phyloP scores from a whole-genome alignment of 2,888 invertebrate genomes.

The Alviniconcha strummeri region DNA sequence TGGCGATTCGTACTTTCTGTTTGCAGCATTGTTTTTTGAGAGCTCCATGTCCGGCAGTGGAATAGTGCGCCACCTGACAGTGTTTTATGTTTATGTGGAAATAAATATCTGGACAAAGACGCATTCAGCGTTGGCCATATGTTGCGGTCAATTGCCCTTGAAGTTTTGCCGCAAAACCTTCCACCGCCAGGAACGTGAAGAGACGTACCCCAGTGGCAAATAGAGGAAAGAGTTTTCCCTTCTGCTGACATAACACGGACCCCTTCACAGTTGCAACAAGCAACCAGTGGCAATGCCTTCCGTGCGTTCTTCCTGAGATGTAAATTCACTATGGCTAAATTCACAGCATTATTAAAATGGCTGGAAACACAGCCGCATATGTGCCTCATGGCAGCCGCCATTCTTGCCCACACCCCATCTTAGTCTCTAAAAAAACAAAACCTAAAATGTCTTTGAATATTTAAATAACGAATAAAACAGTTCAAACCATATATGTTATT shows the following conservation, averaged over 20 bases:
- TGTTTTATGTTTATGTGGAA: too few species aligned
- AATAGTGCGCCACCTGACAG: too few species aligned
- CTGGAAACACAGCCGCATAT: slow-evolving; percentile 2
- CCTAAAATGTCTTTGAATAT: too few species aligned
- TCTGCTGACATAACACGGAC: background rate
- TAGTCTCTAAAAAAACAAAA: background rate
- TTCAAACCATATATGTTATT: background rate
- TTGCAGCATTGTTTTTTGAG: too few species aligned
- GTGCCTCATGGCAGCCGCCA: slow-evolving; percentile 34
- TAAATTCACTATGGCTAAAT: background rate
- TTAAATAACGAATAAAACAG: too few species aligned
- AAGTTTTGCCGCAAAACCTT: too few species aligned
- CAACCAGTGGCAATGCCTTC: background rate
- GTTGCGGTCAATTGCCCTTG: too few species aligned
- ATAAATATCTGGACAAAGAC: too few species aligned
- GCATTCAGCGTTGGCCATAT: too few species aligned
- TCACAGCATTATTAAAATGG: background rate
- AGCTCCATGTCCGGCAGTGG: too few species aligned
- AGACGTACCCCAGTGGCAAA: background rate
- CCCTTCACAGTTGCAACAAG: background rate
- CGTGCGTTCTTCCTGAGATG: background rate
- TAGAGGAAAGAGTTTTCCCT: background rate
- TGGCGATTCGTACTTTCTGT: too few species aligned
- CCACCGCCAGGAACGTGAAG: background rate
- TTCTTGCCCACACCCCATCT: background rate